phyloP scores from a whole-genome alignment of 2,888 invertebrate genomes.

The Nemotelus pantherinus region DNA sequence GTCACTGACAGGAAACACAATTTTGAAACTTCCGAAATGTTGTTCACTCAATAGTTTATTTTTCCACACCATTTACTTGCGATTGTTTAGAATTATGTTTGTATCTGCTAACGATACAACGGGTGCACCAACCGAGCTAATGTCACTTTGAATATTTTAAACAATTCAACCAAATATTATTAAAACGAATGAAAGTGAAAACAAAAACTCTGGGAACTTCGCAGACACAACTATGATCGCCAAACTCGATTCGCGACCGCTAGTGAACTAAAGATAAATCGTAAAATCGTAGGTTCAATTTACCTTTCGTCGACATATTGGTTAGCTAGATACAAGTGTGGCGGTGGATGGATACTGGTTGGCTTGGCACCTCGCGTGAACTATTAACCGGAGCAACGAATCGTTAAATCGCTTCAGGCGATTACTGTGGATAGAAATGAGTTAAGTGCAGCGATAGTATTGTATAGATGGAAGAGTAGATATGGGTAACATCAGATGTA shows the following conservation, averaged over 20 bases:
- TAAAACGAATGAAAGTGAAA: too few species aligned
- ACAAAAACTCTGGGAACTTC: too few species aligned
- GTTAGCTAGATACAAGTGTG: neutral
- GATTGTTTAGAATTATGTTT: too few species aligned
- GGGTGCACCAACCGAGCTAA: too few species aligned
- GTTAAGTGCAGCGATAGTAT: neutral
- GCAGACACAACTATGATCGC: neutral
- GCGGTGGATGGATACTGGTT: neutral
- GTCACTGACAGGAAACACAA: too few species aligned
- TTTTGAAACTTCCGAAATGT: too few species aligned
- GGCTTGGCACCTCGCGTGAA: slow-evolving; percentile 9
- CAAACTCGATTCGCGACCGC: slow-evolving; percentile 19
- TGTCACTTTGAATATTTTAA: too few species aligned
- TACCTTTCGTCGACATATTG: slow-evolving; percentile 2
- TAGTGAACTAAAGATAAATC: slow-evolving; percentile 19
- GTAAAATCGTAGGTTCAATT: slow-evolving; percentile 4
- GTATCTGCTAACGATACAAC: too few species aligned
- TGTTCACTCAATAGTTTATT: too few species aligned
- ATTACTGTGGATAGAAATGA: neutral
- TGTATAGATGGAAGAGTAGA: neutral
- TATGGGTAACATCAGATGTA: neutral
- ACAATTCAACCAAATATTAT: too few species aligned
- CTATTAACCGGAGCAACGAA: slow-evolving; percentile 32
- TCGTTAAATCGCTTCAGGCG: slow-evolving; percentile 19
- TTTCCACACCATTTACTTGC: too few species aligned